These are phyloP conservation scores for Vulpes ferrilata DNA, from an alignment of 2,113 vertebrate species.

Conservation along the genomic window DNA sequence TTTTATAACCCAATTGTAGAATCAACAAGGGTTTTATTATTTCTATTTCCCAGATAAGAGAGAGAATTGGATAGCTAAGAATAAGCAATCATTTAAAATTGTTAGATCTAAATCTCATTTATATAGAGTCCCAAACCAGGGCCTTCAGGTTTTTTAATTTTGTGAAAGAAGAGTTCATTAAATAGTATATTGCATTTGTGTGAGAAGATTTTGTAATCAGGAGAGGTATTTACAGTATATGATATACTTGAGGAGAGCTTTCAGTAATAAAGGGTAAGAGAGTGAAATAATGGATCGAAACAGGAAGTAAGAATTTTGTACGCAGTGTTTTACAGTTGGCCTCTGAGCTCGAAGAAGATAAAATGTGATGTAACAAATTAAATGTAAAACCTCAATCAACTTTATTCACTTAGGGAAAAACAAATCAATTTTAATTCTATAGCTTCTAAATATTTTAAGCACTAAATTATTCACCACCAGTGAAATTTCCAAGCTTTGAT, in stretches of 20 bases:
- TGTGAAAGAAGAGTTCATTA: slow-evolving; percentile 57
- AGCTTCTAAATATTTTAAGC: slow-evolving; percentile 65
- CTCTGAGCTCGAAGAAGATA: slow-evolving; percentile 25
- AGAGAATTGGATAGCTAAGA: slow-evolving; percentile 14
- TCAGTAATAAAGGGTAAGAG: slow-evolving; percentile 12
- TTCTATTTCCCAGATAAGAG: slow-evolving; percentile 44
- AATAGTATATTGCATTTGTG: slow-evolving; percentile 2
- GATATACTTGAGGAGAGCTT: neutral
- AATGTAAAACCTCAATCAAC: slow-evolving; percentile 64
- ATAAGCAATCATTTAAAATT: slow-evolving; percentile 55
- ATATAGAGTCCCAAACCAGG: slow-evolving; percentile 29
- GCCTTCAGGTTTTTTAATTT: slow-evolving; percentile 14
- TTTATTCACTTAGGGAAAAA: slow-evolving; percentile 55
- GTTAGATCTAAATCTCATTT: slow-evolving; percentile 46
- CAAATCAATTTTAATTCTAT: slow-evolving; percentile 64
- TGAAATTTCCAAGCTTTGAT: slow-evolving; percentile 56
- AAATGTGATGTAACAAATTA: slow-evolving; percentile 53
- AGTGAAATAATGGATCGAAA: slow-evolving; percentile 51
- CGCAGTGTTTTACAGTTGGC: neutral
- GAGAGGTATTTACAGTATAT: slow-evolving; percentile 49
- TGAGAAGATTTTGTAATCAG: slow-evolving; percentile 53
- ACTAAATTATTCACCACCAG: slow-evolving; percentile 55
- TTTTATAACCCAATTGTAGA: slow-evolving; percentile 53
- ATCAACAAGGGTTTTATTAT: slow-evolving; percentile 50
- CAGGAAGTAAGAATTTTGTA: neutral